phyloP scores from a whole-genome alignment of 2,113 vertebrate species.

The Peromyscus californicus region DNA sequence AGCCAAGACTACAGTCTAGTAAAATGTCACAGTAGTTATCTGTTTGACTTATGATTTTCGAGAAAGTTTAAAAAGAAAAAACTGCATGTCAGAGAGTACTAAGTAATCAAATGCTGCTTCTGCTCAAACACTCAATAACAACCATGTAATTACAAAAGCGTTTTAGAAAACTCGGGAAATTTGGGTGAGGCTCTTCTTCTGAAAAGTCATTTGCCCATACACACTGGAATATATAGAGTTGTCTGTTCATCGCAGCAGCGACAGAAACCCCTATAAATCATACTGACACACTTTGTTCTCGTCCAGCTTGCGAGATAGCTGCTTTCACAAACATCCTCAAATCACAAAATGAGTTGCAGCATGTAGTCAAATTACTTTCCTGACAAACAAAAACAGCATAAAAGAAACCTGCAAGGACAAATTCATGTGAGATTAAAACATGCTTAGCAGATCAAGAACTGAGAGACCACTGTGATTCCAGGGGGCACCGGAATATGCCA shows the following conservation, averaged over 20 bases:
- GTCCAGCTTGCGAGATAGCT: conserved; percentile 79
- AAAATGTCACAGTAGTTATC: conserved; percentile 3
- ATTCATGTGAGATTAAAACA: conserved; percentile 78
- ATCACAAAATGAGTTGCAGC: conserved; percentile 69
- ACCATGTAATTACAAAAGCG: conserved; percentile 44
- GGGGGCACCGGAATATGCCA: conserved; percentile 76
- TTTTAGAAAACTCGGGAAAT: conserved; percentile 24
- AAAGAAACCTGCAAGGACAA: conserved; percentile 77
- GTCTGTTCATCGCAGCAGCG: conserved; percentile 40
- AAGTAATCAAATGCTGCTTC: conserved; percentile 52
- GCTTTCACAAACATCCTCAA: conserved; percentile 76
- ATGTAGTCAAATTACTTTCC: conserved; percentile 81
- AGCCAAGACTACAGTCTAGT: not conserved
- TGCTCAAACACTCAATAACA: conserved; percentile 51
- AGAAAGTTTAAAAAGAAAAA: conserved; percentile 39
- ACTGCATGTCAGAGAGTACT: not conserved
- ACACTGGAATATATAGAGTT: not conserved
- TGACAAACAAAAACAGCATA: conserved; percentile 80
- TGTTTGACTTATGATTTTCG: conserved; percentile 19
- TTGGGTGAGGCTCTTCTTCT: not conserved
- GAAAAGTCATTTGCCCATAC: conserved; percentile 33
- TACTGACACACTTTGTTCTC: conserved; percentile 78
- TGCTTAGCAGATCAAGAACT: conserved; percentile 70
- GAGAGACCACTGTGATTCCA: conserved; percentile 68
- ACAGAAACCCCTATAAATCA: conserved; percentile 74